Evolutionary conservation across 2,888 invertebrate species (phyloP).

Genomic region (Drosophila sordidula): DNA sequence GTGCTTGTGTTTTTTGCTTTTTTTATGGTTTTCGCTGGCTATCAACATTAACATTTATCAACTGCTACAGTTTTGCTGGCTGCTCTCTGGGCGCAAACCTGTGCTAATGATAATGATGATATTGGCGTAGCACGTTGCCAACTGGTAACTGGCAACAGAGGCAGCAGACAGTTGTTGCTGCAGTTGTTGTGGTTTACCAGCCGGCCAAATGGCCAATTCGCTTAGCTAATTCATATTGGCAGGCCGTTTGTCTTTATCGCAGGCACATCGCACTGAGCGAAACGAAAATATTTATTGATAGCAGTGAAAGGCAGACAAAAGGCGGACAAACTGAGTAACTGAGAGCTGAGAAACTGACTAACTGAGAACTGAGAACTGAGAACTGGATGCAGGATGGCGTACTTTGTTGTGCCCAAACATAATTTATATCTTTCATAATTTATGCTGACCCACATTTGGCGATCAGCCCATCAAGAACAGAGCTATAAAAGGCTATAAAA

Average conservation of each 20-base stretch:
- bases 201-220: slow-evolving; percentile 75
- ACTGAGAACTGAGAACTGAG: slow-evolving; percentile 24
- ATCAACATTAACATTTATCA: slow-evolving; percentile 80
- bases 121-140: slow-evolving; percentile 61
- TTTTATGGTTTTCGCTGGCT: slow-evolving; percentile 60
- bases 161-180: slow-evolving; percentile 1
- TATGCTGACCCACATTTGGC: slow-evolving; percentile 73
- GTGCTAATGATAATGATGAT: slow-evolving; percentile 79
- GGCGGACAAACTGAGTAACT: slow-evolving; percentile 23
- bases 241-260: slow-evolving; percentile 78
- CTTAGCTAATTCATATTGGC: slow-evolving; percentile 79
- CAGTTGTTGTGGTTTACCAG: slow-evolving; percentile 59
- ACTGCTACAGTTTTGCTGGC: slow-evolving; percentile 70
- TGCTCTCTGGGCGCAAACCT: slow-evolving; percentile 64
- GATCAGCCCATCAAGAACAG: slow-evolving; percentile 46
- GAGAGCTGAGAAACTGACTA: slow-evolving; percentile 15
- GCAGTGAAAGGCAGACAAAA: slow-evolving; percentile 70
- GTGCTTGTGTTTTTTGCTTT: slow-evolving; percentile 11
- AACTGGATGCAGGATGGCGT: slow-evolving; percentile 26
- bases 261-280: slow-evolving; percentile 60
- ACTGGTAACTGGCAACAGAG: slow-evolving; percentile 9
- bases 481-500: slow-evolving; percentile 39
- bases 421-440: slow-evolving; percentile 79
- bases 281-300: slow-evolving; percentile 74
- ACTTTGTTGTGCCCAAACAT: slow-evolving; percentile 57